phyloP scores from a whole-genome alignment of 2,797 vertebrate species.

The Xiphophorus birchmanni region DNA sequence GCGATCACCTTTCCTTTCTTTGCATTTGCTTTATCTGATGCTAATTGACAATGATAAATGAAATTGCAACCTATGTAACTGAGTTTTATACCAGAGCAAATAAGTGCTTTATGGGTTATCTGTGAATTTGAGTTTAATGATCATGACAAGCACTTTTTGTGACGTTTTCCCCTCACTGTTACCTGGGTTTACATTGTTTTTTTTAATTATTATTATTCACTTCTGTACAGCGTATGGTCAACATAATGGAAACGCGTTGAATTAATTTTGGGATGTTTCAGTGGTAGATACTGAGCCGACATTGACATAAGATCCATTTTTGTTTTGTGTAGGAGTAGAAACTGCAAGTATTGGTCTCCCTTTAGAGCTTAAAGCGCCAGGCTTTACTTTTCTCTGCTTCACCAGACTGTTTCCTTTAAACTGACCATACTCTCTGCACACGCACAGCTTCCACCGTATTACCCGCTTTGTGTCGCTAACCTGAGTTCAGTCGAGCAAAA shows the following conservation, averaged over 20 bases:
- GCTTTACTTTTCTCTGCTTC: conserved; percentile 25
- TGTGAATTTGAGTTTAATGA: conserved; percentile 41
- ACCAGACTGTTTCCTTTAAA: conserved; percentile 38
- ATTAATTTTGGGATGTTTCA: conserved; percentile 34
- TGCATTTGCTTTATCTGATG: conserved; percentile 19
- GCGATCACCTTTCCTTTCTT: conserved; percentile 15
- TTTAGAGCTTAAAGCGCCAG: conserved; percentile 11
- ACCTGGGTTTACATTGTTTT: conserved; percentile 52
- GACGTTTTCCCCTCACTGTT: conserved; percentile 45
- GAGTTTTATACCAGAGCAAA: conserved; percentile 18
- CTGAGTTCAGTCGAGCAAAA: conserved; percentile 39
- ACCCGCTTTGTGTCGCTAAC: conserved; percentile 44
- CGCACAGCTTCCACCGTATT: conserved; percentile 58
- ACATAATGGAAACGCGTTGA: conserved; percentile 26
- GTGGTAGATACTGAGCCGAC: conserved; percentile 18
- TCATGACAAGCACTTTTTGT: conserved; percentile 43
- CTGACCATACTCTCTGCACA: conserved; percentile 48
- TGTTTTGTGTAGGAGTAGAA: conserved; percentile 23
- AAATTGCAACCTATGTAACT: background rate
- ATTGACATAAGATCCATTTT: conserved; percentile 3
- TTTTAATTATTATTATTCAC: conserved; percentile 17
- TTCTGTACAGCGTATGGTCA: conserved; percentile 54
- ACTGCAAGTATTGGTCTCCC: conserved; percentile 1
- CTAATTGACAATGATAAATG: conserved; percentile 4
- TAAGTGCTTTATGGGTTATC: background rate